Evolutionary conservation across 2,797 vertebrate species (phyloP).

Genomic region (Hozukius guyotensis): DNA sequence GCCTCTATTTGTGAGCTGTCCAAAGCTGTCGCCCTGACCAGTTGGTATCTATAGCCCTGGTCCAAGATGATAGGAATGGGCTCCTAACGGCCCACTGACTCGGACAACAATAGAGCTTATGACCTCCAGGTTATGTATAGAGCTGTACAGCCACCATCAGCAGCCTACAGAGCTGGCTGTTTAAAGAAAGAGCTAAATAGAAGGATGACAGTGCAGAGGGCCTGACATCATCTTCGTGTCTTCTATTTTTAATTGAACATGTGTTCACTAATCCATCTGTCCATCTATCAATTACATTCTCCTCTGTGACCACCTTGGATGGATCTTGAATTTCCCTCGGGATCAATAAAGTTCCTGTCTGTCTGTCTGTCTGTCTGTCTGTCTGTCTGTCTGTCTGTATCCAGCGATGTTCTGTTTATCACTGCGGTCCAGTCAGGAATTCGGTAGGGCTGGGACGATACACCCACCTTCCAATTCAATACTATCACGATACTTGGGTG

Average conservation of each 20-base stretch:
- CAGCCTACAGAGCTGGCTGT: slow-evolving; percentile 14
- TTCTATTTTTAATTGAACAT: slow-evolving; percentile 43
- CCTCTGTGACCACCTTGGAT: neutral
- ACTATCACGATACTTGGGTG: no score
- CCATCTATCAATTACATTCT: slow-evolving; percentile 12
- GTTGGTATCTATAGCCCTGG: slow-evolving; percentile 77
- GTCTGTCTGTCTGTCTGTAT: neutral
- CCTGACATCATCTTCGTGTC: slow-evolving; percentile 34
- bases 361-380: no score
- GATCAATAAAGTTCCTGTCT: no score
- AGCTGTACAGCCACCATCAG: slow-evolving; percentile 13
- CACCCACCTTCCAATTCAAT: no score
- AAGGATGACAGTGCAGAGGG: slow-evolving; percentile 35
- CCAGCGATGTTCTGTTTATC: neutral
- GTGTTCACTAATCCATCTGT: slow-evolving; percentile 33
- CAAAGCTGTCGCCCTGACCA: slow-evolving; percentile 65
- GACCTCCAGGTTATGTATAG: slow-evolving; percentile 74
- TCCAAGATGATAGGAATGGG: slow-evolving; percentile 67
- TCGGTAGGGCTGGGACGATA: no score
- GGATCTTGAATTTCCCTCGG: no score
- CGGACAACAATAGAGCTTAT: slow-evolving; percentile 70
- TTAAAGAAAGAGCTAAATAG: slow-evolving; percentile 51
- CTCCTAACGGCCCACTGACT: slow-evolving; percentile 49
- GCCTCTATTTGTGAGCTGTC: slow-evolving; percentile 65
- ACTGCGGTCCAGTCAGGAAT: neutral